A percentile compares a stretch with the other conserved stretches of the same genome.
These are phyloP conservation scores for Agelaius tricolor DNA, from an alignment of 2,113 vertebrate genomes.

Conservation along the genomic window DNA sequence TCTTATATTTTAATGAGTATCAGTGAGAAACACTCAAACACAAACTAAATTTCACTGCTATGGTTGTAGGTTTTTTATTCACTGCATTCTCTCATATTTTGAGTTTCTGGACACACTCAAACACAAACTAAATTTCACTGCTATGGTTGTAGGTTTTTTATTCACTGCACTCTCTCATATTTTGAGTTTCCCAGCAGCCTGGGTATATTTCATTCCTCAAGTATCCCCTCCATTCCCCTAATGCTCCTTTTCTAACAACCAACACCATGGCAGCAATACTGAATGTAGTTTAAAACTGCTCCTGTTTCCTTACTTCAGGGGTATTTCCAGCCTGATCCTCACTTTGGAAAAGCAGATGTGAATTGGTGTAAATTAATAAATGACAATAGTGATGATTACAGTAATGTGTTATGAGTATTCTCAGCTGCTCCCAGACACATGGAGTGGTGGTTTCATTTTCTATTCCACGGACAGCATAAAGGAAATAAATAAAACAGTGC, in stretches of 20 bases:
- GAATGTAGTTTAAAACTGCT: neutral
- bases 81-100: neutral
- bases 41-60: neutral
- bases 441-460: neutral
- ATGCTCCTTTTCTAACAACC: neutral
- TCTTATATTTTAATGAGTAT: neutral
- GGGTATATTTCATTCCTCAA: neutral
- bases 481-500: neutral
- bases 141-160: neutral
- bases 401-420: neutral
- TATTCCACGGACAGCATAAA: neutral
- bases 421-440: neutral
- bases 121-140: neutral
- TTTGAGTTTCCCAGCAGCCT: neutral
- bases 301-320: neutral
- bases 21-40: neutral
- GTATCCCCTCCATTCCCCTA: neutral
- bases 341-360: neutral
- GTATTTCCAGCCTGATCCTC: neutral
- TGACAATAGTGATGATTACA: neutral
- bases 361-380: neutral
- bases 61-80: neutral
- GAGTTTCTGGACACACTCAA: neutral
- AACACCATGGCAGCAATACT: neutral
- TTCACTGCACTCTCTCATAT: neutral